A percentile compares a stretch with the other conserved stretches of the same genome.
phyloP scores from a whole-genome alignment of 2,797 vertebrate genomes.

The Phataginus tetradactyla region DNA sequence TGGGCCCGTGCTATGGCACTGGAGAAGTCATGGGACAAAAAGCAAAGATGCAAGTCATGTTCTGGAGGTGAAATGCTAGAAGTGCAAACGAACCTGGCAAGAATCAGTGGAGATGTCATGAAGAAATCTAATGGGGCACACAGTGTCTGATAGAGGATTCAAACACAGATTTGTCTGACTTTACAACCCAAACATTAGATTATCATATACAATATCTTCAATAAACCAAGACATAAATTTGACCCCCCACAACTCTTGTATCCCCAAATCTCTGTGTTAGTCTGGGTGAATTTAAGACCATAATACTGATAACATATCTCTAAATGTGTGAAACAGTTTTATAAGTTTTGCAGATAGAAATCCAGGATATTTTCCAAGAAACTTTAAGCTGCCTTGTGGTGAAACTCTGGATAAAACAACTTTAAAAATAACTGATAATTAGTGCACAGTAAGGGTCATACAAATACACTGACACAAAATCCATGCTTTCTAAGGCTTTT shows the following conservation, averaged over 20 bases:
- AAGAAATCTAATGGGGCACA: background rate
- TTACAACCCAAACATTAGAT: background rate
- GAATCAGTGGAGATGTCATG: background rate
- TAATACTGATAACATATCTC: slow-evolving; percentile 57
- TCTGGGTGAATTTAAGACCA: slow-evolving; percentile 49
- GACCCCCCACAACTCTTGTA: background rate
- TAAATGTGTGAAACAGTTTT: slow-evolving; percentile 39
- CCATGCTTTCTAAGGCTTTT: slow-evolving; percentile 73
- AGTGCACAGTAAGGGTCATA: slow-evolving; percentile 74
- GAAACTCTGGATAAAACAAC: slow-evolving; percentile 66
- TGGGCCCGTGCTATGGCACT: background rate
- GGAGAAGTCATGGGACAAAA: background rate
- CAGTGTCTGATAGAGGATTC: background rate
- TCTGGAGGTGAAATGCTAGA: background rate
- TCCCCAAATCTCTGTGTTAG: slow-evolving; percentile 5
- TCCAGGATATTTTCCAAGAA: slow-evolving; percentile 71
- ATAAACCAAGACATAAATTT: background rate
- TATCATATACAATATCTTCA: background rate
- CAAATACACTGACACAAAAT: slow-evolving; percentile 69
- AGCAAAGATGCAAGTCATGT: background rate
- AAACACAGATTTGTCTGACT: background rate
- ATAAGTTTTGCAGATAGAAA: slow-evolving; percentile 54
- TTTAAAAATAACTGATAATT: slow-evolving; percentile 79
- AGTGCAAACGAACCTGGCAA: background rate
- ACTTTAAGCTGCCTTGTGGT: slow-evolving; percentile 40